Evolutionary conservation across 2,113 vertebrate genomes (phyloP).

Genomic region (Sarotherodon lohbergeri): DNA sequence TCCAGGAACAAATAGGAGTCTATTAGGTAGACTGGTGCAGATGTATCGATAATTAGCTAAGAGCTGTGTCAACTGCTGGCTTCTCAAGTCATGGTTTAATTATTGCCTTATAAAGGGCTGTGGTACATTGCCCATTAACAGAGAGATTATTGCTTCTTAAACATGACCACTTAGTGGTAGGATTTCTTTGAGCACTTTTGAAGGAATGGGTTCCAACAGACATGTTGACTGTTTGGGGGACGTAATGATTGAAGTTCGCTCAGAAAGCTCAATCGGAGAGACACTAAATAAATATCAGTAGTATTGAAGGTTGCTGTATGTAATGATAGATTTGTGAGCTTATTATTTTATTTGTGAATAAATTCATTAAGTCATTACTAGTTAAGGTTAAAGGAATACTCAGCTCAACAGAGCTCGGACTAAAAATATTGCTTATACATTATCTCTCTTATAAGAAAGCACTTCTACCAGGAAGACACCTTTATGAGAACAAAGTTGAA

Average conservation of each 20-base stretch:
- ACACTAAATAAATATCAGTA: neutral
- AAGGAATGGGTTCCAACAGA: neutral
- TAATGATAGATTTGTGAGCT: neutral
- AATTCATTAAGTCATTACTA: neutral
- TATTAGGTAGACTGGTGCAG: neutral
- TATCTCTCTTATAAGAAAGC: neutral
- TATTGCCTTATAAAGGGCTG: neutral
- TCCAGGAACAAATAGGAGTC: neutral
- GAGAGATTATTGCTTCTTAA: neutral
- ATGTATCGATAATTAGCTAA: neutral
- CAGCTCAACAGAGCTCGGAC: neutral
- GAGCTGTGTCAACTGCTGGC: neutral
- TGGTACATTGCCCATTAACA: neutral
- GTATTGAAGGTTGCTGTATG: neutral
- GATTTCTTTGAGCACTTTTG: neutral
- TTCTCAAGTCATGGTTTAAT: neutral
- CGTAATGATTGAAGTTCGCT: neutral
- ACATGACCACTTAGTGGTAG: neutral
- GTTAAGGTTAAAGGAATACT: neutral
- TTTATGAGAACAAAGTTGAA: neutral
- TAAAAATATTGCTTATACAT: neutral
- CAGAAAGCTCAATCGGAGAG: neutral
- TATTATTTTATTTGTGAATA: neutral
- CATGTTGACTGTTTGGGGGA: neutral
- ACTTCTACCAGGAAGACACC: neutral